Percentiles rank a stretch among this genome's conserved stretches.
phyloP scores from a whole-genome alignment of 2,888 invertebrate genomes.

The Caenorhabditis angaria region DNA sequence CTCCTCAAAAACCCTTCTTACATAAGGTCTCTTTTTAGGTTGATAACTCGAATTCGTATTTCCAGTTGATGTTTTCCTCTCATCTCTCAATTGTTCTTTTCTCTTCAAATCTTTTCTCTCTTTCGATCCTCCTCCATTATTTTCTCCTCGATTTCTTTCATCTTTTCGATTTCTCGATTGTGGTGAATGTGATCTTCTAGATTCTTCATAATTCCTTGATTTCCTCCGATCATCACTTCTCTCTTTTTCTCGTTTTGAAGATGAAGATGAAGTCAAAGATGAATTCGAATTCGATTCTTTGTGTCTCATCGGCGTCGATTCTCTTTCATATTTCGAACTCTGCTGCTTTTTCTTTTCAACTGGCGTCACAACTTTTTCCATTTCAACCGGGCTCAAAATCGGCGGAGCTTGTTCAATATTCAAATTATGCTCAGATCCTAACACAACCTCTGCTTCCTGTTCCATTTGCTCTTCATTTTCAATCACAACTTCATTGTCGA shows the following conservation, averaged over 20 bases:
- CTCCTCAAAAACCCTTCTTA: not conserved
- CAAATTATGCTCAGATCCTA: not conserved
- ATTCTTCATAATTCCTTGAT: not conserved
- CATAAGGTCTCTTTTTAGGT: not conserved
- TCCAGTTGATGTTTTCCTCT: not conserved
- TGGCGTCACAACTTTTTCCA: not conserved
- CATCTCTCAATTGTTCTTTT: not conserved
- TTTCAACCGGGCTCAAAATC: not conserved
- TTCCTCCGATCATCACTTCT: not conserved
- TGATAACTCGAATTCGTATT: not conserved
- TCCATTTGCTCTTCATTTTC: not conserved
- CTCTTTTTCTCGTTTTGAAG: not conserved
- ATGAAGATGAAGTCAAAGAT: too few relatives aligned
- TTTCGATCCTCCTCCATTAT: conserved; percentile 1
- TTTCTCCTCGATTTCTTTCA: not conserved
- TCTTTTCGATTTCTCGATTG: not conserved
- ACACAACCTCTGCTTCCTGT: not conserved
- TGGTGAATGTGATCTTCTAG: conserved; percentile 7
- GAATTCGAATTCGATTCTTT: not conserved
- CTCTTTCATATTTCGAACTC: not conserved
- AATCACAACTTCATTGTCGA: conserved; percentile 22
- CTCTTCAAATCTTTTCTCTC: not conserved
- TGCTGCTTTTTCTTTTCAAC: not conserved
- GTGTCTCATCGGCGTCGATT: not conserved
- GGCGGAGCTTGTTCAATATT: not conserved